A percentile compares a stretch with the other conserved stretches of the same genome.
These are phyloP conservation scores for Oeneis ivallda DNA, from an alignment of 2,888 invertebrate species.

Conservation along the genomic window DNA sequence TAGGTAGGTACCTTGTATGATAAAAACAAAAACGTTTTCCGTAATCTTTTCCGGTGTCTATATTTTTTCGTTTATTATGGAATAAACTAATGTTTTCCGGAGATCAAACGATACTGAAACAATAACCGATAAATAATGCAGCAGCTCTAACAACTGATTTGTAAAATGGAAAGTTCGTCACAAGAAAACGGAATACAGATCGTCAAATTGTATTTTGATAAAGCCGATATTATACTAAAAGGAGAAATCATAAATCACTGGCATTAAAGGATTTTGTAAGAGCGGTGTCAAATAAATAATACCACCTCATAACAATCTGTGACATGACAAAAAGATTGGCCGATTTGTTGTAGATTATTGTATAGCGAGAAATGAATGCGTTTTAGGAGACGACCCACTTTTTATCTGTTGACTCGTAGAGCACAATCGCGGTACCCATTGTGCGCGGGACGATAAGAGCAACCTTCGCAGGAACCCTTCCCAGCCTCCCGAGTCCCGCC, in stretches of 20 bases:
- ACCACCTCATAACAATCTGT: constrained; percentile 53
- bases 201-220: constrained; percentile 34
- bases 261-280: constrained; percentile 55
- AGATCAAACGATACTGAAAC: too few relatives aligned
- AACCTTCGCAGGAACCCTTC: constrained; percentile 59
- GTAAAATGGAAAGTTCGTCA: constrained; percentile 9
- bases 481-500: constrained; percentile 44
- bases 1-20: background rate
- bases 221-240: constrained; percentile 39
- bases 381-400: constrained; percentile 52
- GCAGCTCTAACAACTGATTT: background rate
- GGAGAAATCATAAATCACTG: constrained; percentile 63
- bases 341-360: constrained; percentile 70
- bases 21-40: background rate
- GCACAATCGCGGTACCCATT: constrained; percentile 64
- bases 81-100: background rate
- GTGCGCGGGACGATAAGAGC: constrained; percentile 59
- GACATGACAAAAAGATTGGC: constrained; percentile 63
- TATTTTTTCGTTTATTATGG: too few relatives aligned
- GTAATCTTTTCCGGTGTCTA: background rate
- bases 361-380: constrained; percentile 59
- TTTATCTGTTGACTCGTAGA: constrained; percentile 62
- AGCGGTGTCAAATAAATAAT: constrained; percentile 64
- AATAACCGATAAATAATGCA: background rate
- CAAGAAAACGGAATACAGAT: constrained; percentile 25